Conservation (phyloP, 2,888 invertebrate species). For the Glaucopsyche alexis region DNA sequence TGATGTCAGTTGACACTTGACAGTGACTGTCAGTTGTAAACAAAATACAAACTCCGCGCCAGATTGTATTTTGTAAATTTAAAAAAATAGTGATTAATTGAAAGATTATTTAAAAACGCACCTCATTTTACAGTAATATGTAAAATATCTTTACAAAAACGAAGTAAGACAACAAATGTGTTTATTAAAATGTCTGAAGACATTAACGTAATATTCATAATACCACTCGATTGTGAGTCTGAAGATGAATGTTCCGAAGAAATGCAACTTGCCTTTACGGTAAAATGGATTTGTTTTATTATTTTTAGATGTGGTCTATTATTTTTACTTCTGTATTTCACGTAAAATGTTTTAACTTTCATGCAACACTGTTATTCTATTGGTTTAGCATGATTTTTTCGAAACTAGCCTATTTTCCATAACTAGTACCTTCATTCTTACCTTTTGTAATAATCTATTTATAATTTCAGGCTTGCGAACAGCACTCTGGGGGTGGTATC, state of each 20-base stretch:
- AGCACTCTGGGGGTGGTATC: conserved; percentile 77
- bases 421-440: neutral
- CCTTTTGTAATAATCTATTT: conserved; percentile 10
- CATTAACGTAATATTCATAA: conserved; percentile 75
- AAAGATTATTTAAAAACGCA: neutral
- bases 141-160: neutral
- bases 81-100: neutral
- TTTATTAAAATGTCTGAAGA: conserved; percentile 58
- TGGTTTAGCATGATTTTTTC: neutral
- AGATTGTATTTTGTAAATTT: neutral
- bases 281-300: conserved; percentile 50
- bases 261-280: conserved; percentile 81
- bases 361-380: neutral
- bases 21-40: conserved; percentile 36
- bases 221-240: conserved; percentile 67
- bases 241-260: conserved; percentile 79
- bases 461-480: conserved; percentile 69
- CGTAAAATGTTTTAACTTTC: neutral
- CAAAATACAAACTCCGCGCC: conserved; percentile 37
- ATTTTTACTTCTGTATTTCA: neutral
- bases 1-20: too few relatives aligned
- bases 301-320: neutral
- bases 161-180: neutral
- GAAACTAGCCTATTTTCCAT: neutral
- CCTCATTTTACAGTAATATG: neutral